Percentiles rank a stretch among this genome's conserved stretches.
phyloP scores from a whole-genome alignment of 2,888 invertebrate species.

The Hemicrepidius hirtus region DNA sequence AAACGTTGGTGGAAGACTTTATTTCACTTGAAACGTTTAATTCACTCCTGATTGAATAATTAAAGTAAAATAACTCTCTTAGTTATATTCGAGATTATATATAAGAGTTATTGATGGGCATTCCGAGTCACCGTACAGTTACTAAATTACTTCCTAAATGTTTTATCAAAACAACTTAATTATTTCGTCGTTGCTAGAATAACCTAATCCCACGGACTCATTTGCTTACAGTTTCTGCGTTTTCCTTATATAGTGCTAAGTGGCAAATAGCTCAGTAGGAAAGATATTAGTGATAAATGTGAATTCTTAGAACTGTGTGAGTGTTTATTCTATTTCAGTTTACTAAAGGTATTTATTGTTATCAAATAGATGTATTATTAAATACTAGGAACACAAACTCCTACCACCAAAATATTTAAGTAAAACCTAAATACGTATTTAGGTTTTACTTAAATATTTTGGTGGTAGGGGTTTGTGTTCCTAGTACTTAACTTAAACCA shows the following conservation, averaged over 20 bases:
- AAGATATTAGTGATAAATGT: slow-evolving; percentile 1
- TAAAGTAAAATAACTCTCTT: slow-evolving; percentile 5
- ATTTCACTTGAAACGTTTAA: slow-evolving; percentile 1
- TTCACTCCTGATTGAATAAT: slow-evolving; percentile 15
- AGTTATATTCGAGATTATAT: not conserved
- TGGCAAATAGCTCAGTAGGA: slow-evolving; percentile 14
- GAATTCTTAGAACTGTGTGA: not conserved
- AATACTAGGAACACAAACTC: too few species aligned
- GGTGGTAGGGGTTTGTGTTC: too few species aligned
- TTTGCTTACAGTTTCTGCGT: slow-evolving; percentile 2
- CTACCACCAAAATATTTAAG: too few species aligned
- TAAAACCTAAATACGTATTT: too few species aligned
- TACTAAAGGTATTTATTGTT: not conserved
- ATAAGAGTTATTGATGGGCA: slow-evolving; percentile 19
- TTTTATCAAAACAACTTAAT: slow-evolving; percentile 14
- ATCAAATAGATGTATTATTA: not conserved
- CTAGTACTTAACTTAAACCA: too few species aligned
- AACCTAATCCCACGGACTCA: slow-evolving; percentile 14
- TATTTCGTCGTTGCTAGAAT: slow-evolving; percentile 1
- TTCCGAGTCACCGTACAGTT: not conserved
- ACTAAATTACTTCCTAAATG: slow-evolving; percentile 26
- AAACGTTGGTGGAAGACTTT: too few species aligned
- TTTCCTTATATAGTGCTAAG: slow-evolving; percentile 15
- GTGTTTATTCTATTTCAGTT: not conserved
- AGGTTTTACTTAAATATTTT: too few species aligned